Evolutionary conservation across 1,140 invertebrate genomes (phyloP).

Genomic region (Lepidurus couesii): DNA sequence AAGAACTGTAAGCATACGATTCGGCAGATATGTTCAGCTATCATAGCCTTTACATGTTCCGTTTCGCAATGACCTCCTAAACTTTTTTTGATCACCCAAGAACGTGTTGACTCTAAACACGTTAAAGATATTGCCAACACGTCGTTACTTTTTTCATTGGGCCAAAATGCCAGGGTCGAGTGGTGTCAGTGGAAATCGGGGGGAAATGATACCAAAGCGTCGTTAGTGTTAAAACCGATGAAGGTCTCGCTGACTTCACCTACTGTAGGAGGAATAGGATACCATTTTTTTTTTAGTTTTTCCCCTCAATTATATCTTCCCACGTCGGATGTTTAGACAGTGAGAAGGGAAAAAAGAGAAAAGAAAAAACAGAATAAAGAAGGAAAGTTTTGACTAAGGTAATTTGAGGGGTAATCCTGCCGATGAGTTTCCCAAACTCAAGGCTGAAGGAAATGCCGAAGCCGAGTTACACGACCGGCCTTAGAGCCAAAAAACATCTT

Average conservation of each 20-base stretch:
- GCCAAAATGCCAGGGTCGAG: background rate
- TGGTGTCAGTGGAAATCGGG: background rate
- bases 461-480: background rate
- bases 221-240: background rate
- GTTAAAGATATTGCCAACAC: background rate
- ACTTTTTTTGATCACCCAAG: no score
- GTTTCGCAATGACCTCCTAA: no score
- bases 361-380: background rate
- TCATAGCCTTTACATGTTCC: no score
- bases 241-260: constrained; percentile 2
- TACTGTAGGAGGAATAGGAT: background rate
- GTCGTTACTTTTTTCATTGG: background rate
- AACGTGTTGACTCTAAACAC: background rate
- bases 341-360: background rate
- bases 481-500: background rate
- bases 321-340: background rate
- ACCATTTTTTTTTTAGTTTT: background rate
- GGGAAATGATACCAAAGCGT: background rate
- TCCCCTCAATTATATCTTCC: background rate
- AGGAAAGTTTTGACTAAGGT: background rate
- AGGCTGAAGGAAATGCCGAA: constrained; percentile 6
- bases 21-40: no score
- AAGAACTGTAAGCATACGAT: background rate
- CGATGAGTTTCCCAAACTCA: background rate
- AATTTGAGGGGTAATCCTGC: background rate